Conservation (phyloP, 2,888 invertebrate genomes). For the Nemotelus pantherinus region DNA sequence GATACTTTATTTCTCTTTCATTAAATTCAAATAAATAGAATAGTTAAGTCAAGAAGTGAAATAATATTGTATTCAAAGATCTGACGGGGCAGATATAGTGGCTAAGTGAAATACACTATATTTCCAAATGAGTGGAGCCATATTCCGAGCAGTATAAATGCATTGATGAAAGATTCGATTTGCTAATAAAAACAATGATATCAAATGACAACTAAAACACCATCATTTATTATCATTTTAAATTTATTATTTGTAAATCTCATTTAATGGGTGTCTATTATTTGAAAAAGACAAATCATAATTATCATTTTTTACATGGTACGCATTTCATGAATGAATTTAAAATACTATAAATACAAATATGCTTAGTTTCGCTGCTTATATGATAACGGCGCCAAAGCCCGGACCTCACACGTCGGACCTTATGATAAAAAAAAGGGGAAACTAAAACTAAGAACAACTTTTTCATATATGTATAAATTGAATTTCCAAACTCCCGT, state of each 20-base stretch:
- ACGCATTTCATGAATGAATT: conserved; percentile 23
- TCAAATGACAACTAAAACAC: not conserved
- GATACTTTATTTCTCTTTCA: no score
- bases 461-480: not conserved
- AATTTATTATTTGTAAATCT: conserved; percentile 28
- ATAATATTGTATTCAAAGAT: no score
- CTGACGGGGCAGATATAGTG: no score
- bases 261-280: not conserved
- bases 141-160: not conserved
- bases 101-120: no score
- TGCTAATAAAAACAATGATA: not conserved
- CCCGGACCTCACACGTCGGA: not conserved
- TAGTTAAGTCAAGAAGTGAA: no score
- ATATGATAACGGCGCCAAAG: not conserved
- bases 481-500: conserved; percentile 1
- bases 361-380: conserved; percentile 21
- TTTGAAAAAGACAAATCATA: not conserved
- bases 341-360: conserved; percentile 36
- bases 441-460: not conserved
- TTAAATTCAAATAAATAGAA: no score
- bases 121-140: no score
- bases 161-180: not conserved
- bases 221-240: not conserved
- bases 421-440: not conserved
- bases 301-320: conserved; percentile 19